A percentile compares a stretch with the other conserved stretches of the same genome.
phyloP scores from a whole-genome alignment of 53 echinoderm and acorn worm genomes.

The Pentamera pediparva region DNA sequence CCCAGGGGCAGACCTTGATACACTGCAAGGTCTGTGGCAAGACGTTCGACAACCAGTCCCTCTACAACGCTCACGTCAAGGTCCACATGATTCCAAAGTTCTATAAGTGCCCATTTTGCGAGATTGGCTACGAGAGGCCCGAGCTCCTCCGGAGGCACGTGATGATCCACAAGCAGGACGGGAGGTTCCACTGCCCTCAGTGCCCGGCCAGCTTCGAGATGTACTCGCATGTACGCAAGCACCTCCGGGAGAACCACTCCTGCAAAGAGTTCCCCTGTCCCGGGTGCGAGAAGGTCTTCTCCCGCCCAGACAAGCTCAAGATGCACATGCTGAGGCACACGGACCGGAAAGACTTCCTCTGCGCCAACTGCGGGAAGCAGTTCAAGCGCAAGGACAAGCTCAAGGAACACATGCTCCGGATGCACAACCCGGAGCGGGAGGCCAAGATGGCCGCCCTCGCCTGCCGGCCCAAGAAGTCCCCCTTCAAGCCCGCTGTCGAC shows the following conservation, averaged over 20 bases:
- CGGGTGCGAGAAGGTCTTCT: slow-evolving; percentile 75
- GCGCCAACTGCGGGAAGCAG: slow-evolving; percentile 97
- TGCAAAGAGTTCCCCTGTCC: slow-evolving; percentile 85
- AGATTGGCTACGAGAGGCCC: slow-evolving; percentile 62
- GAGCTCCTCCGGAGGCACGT: slow-evolving; percentile 77
- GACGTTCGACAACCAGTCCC: slow-evolving; percentile 73
- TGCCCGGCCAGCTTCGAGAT: slow-evolving; percentile 71
- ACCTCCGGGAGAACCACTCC: slow-evolving; percentile 87
- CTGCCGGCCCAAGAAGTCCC: slow-evolving; percentile 67
- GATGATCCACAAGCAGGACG: slow-evolving; percentile 62
- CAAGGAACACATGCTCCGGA: slow-evolving; percentile 86
- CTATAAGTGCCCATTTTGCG: slow-evolving; percentile 92
- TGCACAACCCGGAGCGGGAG: slow-evolving; percentile 96
- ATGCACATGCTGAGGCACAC: slow-evolving; percentile 90
- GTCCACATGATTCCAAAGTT: slow-evolving; percentile 67
- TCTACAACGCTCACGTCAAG: slow-evolving; percentile 75
- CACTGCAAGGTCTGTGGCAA: slow-evolving; percentile 62
- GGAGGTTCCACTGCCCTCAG: slow-evolving; percentile 70
- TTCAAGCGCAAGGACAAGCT: slow-evolving; percentile 95
- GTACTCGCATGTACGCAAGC: slow-evolving; percentile 77
- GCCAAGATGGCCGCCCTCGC: slow-evolving; percentile 60
- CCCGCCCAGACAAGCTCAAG: slow-evolving; percentile 90
- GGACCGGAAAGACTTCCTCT: slow-evolving; percentile 88
- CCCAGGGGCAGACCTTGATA: slow-evolving; percentile 14
- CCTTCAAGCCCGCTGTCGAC: slow-evolving; percentile 79